Conservation (phyloP, 2,888 invertebrate genomes). For the Stenodema calcarata region DNA sequence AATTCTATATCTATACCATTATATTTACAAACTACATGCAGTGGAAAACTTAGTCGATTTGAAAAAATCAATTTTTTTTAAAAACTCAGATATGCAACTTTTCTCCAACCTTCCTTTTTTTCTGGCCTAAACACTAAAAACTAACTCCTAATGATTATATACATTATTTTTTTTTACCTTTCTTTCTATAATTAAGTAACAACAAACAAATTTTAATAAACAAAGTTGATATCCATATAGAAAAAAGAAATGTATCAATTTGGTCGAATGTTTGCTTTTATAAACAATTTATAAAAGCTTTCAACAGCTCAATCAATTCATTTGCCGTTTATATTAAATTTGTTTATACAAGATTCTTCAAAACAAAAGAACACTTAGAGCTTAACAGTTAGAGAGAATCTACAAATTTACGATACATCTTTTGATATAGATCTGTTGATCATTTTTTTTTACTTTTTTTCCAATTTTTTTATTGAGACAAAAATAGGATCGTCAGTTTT, state of each 20-base stretch:
- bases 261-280: slow-evolving; percentile 39
- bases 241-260: slow-evolving; percentile 38
- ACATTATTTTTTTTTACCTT: slow-evolving; percentile 49
- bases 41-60: slow-evolving; percentile 53
- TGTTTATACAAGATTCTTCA: not conserved
- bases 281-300: slow-evolving; percentile 43
- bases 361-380: slow-evolving; percentile 31
- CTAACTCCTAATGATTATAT: slow-evolving; percentile 54
- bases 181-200: slow-evolving; percentile 48
- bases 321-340: not conserved
- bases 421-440: slow-evolving; percentile 27
- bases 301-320: slow-evolving; percentile 21
- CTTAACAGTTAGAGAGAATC: slow-evolving; percentile 39
- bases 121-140: slow-evolving; percentile 47
- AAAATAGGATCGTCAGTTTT: slow-evolving; percentile 52
- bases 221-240: slow-evolving; percentile 49
- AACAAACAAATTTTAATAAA: slow-evolving; percentile 49
- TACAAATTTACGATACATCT: slow-evolving; percentile 28
- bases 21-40: slow-evolving; percentile 55
- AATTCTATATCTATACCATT: slow-evolving; percentile 27
- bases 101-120: slow-evolving; percentile 22
- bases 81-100: slow-evolving; percentile 54
- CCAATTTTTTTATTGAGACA: slow-evolving; percentile 45
- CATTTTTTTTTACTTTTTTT: slow-evolving; percentile 31
- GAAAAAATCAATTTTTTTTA: slow-evolving; percentile 43